A percentile compares a stretch with the other conserved stretches of the same genome.
phyloP scores from a whole-genome alignment of 2,888 invertebrate genomes.

The Drosophila borborema region DNA sequence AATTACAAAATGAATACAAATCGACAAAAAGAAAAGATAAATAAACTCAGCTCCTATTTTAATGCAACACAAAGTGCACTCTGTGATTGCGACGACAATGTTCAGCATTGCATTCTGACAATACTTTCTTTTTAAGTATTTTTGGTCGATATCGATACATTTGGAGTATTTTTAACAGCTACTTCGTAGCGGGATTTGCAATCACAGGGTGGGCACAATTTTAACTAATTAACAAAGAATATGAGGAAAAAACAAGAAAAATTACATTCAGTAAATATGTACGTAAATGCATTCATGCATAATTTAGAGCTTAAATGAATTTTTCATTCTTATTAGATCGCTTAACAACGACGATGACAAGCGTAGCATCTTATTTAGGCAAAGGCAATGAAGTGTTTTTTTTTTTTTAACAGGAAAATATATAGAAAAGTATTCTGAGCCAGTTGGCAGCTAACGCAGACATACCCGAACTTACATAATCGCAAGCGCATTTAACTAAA shows the following conservation, averaged over 20 bases:
- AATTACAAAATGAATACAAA: conserved; percentile 37
- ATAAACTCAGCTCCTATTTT: conserved; percentile 12
- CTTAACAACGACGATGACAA: conserved; percentile 20
- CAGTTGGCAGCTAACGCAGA: conserved; percentile 58
- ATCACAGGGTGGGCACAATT: conserved; percentile 13
- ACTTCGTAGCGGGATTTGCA: conserved; percentile 4
- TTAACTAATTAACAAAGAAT: conserved; percentile 11
- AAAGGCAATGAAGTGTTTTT: no score
- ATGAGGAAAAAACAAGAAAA: conserved; percentile 8
- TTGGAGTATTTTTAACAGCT: conserved; percentile 10
- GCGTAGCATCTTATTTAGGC: conserved; percentile 40
- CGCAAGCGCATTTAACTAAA: conserved; percentile 72
- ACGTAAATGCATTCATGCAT: conserved; percentile 67
- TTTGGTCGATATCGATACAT: not conserved
- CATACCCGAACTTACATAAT: conserved; percentile 80
- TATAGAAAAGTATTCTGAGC: conserved; percentile 50
- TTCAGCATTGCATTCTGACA: not conserved
- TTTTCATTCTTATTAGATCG: conserved; percentile 35
- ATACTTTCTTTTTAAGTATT: conserved; percentile 1
- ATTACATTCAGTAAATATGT: conserved; percentile 40
- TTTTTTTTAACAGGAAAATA: no score
- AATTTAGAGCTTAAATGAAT: conserved; percentile 62
- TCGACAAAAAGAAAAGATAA: not conserved
- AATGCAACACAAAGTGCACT: conserved; percentile 5
- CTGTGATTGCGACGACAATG: conserved; percentile 9